phyloP scores from a whole-genome alignment of 2,797 vertebrate species.

The Poecilia velifera region DNA sequence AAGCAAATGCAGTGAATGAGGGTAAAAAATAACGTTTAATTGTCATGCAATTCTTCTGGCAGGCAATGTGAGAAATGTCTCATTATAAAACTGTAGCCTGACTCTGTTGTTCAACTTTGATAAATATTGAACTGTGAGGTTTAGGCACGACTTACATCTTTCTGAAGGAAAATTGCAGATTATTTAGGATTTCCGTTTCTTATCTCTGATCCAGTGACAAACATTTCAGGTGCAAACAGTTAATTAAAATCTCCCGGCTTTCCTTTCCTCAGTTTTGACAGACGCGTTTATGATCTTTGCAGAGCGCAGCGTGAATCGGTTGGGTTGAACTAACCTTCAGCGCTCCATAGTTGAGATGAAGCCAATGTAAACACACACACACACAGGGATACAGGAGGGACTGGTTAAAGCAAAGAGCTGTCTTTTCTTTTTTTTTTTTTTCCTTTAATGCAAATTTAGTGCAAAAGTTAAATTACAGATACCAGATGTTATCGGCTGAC shows the following conservation, averaged over 20 bases:
- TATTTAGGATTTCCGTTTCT: conserved; percentile 57
- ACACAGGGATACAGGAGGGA: conserved; percentile 22
- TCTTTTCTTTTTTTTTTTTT: conserved; percentile 9
- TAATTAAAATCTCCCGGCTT: conserved; percentile 62
- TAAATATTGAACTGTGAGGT: conserved; percentile 69
- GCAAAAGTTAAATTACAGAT: conserved; percentile 4
- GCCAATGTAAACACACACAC: conserved; percentile 57
- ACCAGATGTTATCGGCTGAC: neutral
- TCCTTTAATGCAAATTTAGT: neutral
- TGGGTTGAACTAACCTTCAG: conserved; percentile 69
- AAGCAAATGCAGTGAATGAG: conserved; percentile 24
- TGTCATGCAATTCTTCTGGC: conserved; percentile 21
- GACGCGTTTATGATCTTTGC: conserved; percentile 63
- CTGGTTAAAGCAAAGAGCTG: conserved; percentile 2
- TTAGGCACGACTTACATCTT: conserved; percentile 59
- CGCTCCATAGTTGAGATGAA: conserved; percentile 50
- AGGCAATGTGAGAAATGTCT: conserved; percentile 39
- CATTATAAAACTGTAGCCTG: conserved; percentile 53
- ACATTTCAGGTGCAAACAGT: conserved; percentile 63
- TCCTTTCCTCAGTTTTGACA: conserved; percentile 39
- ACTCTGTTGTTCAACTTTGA: conserved; percentile 44
- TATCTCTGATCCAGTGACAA: conserved; percentile 63
- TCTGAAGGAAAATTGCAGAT: conserved; percentile 58
- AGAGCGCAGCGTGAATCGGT: conserved; percentile 66
- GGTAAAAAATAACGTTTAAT: conserved; percentile 37